Conservation (phyloP, 1,140 invertebrate species). For the Drosophila oshimai region DNA sequence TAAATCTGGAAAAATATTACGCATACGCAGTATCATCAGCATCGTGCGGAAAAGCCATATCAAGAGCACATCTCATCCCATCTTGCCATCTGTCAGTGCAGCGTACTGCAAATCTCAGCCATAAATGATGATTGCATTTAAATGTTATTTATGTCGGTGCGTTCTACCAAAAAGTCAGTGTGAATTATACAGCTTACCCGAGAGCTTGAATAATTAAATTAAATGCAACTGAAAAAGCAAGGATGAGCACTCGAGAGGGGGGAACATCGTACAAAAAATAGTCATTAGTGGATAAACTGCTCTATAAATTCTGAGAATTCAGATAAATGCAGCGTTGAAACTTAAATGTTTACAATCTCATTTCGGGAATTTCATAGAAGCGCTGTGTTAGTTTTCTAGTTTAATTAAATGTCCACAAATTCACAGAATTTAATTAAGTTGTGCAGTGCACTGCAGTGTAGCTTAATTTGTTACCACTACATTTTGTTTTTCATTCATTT, state of each 20-base stretch:
- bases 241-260: not conserved
- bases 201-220: constrained; percentile 43
- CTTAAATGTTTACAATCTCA: too few relatives aligned
- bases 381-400: too few relatives aligned
- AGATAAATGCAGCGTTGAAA: not conserved
- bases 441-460: too few relatives aligned
- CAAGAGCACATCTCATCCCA: too few relatives aligned
- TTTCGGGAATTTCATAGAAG: too few relatives aligned
- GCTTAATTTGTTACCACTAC: too few relatives aligned
- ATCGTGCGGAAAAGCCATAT: constrained; percentile 19
- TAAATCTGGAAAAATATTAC: constrained; percentile 69
- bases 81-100: constrained; percentile 28
- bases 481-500: too few relatives aligned
- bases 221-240: constrained; percentile 14
- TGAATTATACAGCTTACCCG: constrained; percentile 32
- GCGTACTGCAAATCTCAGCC: constrained; percentile 7
- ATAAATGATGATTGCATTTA: constrained; percentile 57
- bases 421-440: too few relatives aligned
- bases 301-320: not conserved
- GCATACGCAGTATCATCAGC: constrained; percentile 37
- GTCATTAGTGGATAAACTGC: not conserved
- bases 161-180: constrained; percentile 24
- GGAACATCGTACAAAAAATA: not conserved
- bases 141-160: constrained; percentile 40
- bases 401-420: too few relatives aligned